phyloP scores from a whole-genome alignment of 2,113 vertebrate genomes.

The Oncorhynchus kisutch region DNA sequence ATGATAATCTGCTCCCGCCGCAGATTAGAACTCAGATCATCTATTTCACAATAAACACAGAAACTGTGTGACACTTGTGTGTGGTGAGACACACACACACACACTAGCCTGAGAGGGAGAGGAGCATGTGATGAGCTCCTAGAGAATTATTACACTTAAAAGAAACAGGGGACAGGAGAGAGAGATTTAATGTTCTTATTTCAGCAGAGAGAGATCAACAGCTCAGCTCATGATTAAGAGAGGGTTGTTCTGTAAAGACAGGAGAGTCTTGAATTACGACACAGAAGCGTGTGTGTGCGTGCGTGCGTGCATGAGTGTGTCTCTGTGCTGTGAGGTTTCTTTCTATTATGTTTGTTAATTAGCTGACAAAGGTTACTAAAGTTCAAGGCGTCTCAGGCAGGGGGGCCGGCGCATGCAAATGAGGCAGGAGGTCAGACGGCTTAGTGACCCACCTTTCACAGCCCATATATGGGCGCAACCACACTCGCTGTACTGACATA shows the following conservation, averaged over 20 bases:
- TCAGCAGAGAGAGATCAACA: slow-evolving; percentile 58
- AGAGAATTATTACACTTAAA: slow-evolving; percentile 54
- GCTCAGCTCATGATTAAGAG: slow-evolving; percentile 63
- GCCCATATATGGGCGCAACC: slow-evolving; percentile 57
- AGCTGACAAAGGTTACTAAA: slow-evolving; percentile 90
- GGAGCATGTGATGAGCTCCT: slow-evolving; percentile 54
- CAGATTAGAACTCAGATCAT: slow-evolving; percentile 62
- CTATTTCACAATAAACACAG: slow-evolving; percentile 49
- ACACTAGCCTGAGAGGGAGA: slow-evolving; percentile 36
- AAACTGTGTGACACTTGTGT: slow-evolving; percentile 27
- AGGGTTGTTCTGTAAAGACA: neutral
- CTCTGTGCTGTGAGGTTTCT: slow-evolving; percentile 86
- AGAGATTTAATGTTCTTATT: slow-evolving; percentile 61
- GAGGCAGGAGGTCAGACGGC: slow-evolving; percentile 64
- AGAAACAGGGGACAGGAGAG: neutral
- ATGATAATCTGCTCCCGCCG: slow-evolving; percentile 60
- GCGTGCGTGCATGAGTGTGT: neutral
- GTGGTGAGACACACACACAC: neutral
- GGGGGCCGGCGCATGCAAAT: slow-evolving; percentile 57
- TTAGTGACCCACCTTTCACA: slow-evolving; percentile 57
- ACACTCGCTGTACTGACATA: slow-evolving; percentile 32
- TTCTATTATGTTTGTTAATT: slow-evolving; percentile 98
- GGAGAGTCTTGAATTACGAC: neutral
- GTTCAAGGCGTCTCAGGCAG: slow-evolving; percentile 63
- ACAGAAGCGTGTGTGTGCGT: neutral